A percentile compares a stretch with the other conserved stretches of the same genome.
phyloP scores from a whole-genome alignment of 2,797 vertebrate species.

The Trichosurus vulpecula region DNA sequence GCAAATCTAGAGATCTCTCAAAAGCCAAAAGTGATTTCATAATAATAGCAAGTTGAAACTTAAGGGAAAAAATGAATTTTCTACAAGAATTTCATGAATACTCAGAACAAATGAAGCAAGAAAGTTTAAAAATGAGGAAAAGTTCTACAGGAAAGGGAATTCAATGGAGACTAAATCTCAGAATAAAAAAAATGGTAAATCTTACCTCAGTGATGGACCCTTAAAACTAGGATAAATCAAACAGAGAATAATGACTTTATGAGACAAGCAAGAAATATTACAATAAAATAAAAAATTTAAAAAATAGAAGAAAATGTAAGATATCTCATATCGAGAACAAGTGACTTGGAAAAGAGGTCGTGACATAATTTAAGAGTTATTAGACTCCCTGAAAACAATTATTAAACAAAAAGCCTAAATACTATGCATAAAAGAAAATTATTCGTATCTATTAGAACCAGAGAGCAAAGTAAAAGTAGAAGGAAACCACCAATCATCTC shows the following conservation, averaged over 20 bases:
- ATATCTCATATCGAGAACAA: not conserved
- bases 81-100: no score
- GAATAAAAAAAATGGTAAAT: not conserved
- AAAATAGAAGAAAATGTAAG: not conserved
- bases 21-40: no score
- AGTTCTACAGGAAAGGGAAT: no score
- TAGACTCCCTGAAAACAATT: not conserved
- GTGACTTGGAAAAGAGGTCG: not conserved
- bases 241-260: not conserved
- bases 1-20: no score
- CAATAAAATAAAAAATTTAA: not conserved
- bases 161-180: not conserved
- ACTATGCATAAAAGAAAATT: not conserved
- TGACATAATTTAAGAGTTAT: not conserved
- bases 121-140: no score
- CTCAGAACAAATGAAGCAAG: no score
- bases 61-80: no score
- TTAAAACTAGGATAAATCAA: not conserved
- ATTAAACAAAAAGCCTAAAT: not conserved
- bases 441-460: not conserved
- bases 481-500: not conserved
- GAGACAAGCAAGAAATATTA: not conserved
- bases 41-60: no score
- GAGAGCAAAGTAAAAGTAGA: not conserved
- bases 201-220: not conserved